Percentiles rank a stretch among this genome's conserved stretches.
phyloP scores from a whole-genome alignment of 2,113 vertebrate genomes.

The Panthera tigris region DNA sequence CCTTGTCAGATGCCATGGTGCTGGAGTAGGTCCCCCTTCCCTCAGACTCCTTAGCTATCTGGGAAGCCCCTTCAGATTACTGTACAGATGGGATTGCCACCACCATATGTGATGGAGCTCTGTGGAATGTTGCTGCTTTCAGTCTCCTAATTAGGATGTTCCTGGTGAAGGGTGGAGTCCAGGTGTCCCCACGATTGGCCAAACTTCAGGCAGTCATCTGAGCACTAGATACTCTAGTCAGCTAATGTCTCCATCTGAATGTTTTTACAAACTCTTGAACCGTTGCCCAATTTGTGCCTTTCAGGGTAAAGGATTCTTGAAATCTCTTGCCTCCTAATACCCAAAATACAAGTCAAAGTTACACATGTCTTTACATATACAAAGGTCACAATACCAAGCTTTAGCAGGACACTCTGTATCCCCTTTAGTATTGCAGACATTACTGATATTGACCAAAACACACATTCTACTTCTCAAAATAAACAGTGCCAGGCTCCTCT shows the following conservation, averaged over 20 bases:
- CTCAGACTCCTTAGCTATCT: neutral
- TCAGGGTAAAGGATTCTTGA: neutral
- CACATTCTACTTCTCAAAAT: neutral
- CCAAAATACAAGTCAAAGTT: neutral
- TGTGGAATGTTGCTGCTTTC: neutral
- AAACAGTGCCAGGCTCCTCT: neutral
- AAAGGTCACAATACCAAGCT: neutral
- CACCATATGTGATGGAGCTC: neutral
- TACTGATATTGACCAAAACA: neutral
- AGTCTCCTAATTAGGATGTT: neutral
- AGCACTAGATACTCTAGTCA: neutral
- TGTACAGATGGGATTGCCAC: neutral
- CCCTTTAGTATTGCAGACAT: neutral
- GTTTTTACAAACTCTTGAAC: neutral
- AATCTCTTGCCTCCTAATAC: neutral
- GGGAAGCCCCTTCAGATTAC: neutral
- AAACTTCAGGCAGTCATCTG: neutral
- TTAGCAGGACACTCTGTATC: neutral
- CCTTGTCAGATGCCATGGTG: neutral
- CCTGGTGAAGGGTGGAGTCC: no score
- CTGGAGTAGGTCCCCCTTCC: neutral
- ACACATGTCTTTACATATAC: neutral
- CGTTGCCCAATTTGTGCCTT: neutral
- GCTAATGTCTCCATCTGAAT: neutral
- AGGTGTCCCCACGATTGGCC: neutral